Evolutionary conservation across 1,140 invertebrate genomes (phyloP), one percentile per base, ranked within the genome.

Genomic region (Anastatus disparis): DNA sequence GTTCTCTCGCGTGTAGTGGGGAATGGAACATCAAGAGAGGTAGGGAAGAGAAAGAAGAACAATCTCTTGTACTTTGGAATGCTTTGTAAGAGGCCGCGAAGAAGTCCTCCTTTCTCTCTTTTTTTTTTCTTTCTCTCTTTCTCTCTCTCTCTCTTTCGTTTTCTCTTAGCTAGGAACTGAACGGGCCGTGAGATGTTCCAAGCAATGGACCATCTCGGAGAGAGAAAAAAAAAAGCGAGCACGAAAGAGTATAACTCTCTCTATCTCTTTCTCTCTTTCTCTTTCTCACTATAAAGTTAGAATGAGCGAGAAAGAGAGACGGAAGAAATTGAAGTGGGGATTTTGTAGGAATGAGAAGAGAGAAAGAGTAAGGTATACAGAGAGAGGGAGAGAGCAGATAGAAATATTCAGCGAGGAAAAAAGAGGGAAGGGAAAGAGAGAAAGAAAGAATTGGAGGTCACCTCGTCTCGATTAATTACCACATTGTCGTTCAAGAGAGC

Each of bases 11-110:
- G 29, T 50, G 58, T 73, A 44, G 68, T 67, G 70, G 61, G 27
- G 67, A 26, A 52, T 46, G 50, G 24, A 52, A 50, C 46, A 67
- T 38, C 48, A 26, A 4, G 61, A 46, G 27, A 52, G 61, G 62
- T 68, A 61, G 68, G 66, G 74, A 71, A 53, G 74, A 76, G 76
- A 75, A 78, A 79, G 79, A 76, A 79, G 76, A 79, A 81, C 76
- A 79, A 78, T 80, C 79, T 80, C 79, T 83, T 79, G 80, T 77
- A 79, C 81, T 80, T 79, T 80, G 84, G 85, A 86, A 86, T 86
- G 85, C 85, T 86, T 85, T 85, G 85, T 85, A 84, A n/a, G n/a
- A 82, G 81, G 78, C 85, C 85, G 84, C 85, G 81, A 79, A 79
- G 72, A 78, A 70, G 63, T 74, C 55, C 50, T 44, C 46, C 42